Conservation (phyloP, 2,888 invertebrate genomes). For the Biston stratarius region DNA sequence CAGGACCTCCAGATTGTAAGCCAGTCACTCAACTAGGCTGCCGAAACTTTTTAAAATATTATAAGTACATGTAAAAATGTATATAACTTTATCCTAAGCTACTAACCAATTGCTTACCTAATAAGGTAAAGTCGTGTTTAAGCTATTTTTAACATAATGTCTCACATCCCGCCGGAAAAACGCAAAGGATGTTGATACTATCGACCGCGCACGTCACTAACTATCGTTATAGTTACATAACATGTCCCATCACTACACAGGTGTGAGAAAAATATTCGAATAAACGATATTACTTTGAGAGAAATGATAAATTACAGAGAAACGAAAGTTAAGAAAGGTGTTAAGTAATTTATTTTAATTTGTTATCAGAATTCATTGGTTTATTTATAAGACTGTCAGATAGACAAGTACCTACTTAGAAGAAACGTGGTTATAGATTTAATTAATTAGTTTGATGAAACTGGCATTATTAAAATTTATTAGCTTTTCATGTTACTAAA, state of each 20-base stretch:
- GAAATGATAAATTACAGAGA: background rate
- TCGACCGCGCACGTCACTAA: constrained; percentile 28
- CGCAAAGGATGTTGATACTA: constrained; percentile 39
- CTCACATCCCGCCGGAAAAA: constrained; percentile 11
- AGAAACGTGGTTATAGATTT: background rate
- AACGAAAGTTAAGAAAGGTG: constrained; percentile 2
- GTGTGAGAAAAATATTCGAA: background rate
- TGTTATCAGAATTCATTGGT: constrained; percentile 5
- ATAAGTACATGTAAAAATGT: too few species aligned
- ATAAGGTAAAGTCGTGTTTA: background rate
- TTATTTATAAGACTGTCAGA: background rate
- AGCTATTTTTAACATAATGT: constrained; percentile 22
- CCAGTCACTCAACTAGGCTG: too few species aligned
- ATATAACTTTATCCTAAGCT: background rate
- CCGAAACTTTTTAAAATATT: too few species aligned
- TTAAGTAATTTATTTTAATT: constrained; percentile 10
- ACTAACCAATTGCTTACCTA: background rate
- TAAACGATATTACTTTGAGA: background rate
- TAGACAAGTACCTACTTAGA: background rate
- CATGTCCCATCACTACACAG: constrained; percentile 13
- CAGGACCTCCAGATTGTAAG: too few species aligned
- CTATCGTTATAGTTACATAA: constrained; percentile 20
- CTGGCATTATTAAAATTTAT: too few species aligned
- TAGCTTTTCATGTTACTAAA: too few species aligned
- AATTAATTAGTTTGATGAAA: background rate